phyloP scores from a whole-genome alignment of 2,113 vertebrate species.

The Lophura nycthemera region DNA sequence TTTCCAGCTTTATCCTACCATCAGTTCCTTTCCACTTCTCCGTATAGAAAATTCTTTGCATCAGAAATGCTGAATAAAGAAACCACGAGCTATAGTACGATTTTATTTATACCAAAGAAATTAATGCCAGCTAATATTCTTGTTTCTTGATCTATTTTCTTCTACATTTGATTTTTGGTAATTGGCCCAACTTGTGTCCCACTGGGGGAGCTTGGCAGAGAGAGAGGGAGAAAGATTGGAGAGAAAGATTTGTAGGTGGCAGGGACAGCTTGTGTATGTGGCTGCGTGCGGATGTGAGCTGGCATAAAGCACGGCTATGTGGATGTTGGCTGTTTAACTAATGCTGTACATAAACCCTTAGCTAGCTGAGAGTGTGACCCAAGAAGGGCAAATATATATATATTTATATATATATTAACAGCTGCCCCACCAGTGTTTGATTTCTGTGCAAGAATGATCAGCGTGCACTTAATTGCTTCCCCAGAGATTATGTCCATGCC shows the following conservation, averaged over 20 bases:
- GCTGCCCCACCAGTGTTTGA: background rate
- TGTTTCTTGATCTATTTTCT: conserved; percentile 37
- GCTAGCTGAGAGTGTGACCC: background rate
- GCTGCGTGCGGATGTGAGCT: conserved; percentile 39
- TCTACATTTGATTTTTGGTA: conserved; percentile 41
- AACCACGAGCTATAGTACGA: background rate
- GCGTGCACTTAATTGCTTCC: background rate
- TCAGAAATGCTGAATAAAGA: conserved; percentile 47
- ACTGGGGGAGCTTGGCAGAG: conserved; percentile 53
- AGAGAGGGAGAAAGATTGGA: conserved; percentile 7
- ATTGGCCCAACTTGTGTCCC: conserved; percentile 49
- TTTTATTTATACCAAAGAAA: conserved; percentile 53
- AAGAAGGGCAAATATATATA: background rate
- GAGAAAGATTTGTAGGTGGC: conserved; percentile 57
- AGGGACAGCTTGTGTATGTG: conserved; percentile 54
- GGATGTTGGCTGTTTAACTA: conserved; percentile 29
- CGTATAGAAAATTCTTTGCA: background rate
- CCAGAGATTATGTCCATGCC: conserved; percentile 15
- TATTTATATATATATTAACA: background rate
- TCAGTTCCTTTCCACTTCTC: background rate
- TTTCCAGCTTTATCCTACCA: background rate
- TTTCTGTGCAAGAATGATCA: background rate
- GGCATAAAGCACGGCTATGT: conserved; percentile 24
- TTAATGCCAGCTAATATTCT: conserved; percentile 43
- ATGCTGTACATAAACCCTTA: background rate